Base-by-base conservation (phyloP, 2,888 invertebrate species). In the Conchocele bisecta region DNA sequence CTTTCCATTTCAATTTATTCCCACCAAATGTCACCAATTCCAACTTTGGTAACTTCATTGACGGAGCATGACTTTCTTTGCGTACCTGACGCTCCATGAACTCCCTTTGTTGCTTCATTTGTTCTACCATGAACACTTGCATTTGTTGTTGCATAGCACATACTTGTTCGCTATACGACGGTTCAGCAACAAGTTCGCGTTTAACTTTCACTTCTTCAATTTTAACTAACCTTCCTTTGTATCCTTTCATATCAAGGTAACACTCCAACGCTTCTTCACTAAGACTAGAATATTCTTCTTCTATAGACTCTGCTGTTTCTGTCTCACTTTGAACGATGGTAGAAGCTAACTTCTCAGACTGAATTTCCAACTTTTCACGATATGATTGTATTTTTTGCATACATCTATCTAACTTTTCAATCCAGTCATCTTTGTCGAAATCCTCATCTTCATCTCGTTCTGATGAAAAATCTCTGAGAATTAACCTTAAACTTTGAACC, bases 41-140 rank as follows among this genome's bases (percentile, higher is more conserved):
- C 13, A 63, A 20, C 44, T 63, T 63, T 7, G 63, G 61, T 41
- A 61, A 51, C 20, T 61, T 61, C n/a, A 61, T 51, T 9, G 39
- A 20, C 6, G 39, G 6, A 11, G 31, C 28, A 5, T 6, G 26
- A 15, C 11, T n/a, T 15, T 5, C 28, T 7, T 20, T 15, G 17
- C 31, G 28, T 4, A 2, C n/a, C 15, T 24, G 7, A 3, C n/a
- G 4, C 7, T 51, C 51, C 15, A 51, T 28, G 5, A 51, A 15
- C 22, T 44, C 24, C 22, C 26, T 20, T 29, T 20, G 28, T 44
- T 58, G 13, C 13, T 29, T 7, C n/a, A 7, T 46, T 31, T 44
- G 26, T 22, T 24, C 3, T 46, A 22, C 33, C 1, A 44, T 17
- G 31, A 44, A 44, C 31, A 24, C 17, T 42, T 57, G 57, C 6